phyloP scores from a whole-genome alignment of 1,140 invertebrate species.

The Helicoverpa zea region DNA sequence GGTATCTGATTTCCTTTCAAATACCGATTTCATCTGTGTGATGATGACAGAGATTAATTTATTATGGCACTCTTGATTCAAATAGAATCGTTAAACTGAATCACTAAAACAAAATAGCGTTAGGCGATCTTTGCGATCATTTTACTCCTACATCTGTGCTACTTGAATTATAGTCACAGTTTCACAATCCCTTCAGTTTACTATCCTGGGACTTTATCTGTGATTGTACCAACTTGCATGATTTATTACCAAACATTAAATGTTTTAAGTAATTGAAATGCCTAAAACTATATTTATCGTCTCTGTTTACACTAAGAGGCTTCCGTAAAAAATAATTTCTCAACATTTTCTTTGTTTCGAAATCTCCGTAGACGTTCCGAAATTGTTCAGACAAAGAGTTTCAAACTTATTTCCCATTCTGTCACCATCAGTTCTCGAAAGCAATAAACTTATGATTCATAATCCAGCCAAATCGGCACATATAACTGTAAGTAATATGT shows the following conservation, averaged over 20 bases:
- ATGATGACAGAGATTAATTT: conserved; percentile 58
- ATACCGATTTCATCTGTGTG: conserved; percentile 57
- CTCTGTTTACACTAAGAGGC: too few species aligned
- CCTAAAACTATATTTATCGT: too few species aligned
- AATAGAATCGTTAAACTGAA: conserved; percentile 56
- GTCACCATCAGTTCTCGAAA: conserved; percentile 54
- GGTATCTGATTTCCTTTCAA: conserved; percentile 61
- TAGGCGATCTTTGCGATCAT: conserved; percentile 31
- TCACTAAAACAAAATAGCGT: conserved; percentile 41
- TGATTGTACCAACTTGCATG: too few species aligned
- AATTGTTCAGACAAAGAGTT: not conserved
- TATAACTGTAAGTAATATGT: not conserved
- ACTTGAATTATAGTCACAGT: not conserved
- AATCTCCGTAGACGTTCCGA: too few species aligned
- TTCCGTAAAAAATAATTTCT: too few species aligned
- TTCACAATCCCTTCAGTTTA: not conserved
- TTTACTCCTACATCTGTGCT: not conserved
- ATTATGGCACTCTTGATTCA: conserved; percentile 51
- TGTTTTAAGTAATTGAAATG: too few species aligned
- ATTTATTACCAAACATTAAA: too few species aligned
- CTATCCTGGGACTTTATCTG: too few species aligned
- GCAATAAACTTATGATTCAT: conserved; percentile 55
- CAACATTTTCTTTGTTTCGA: too few species aligned
- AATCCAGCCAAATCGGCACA: conserved; percentile 40
- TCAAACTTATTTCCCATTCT: conserved; percentile 16